These are phyloP conservation scores for Drosophila simulans DNA, from an alignment of 1,140 invertebrate genomes.

Conservation along the genomic window DNA sequence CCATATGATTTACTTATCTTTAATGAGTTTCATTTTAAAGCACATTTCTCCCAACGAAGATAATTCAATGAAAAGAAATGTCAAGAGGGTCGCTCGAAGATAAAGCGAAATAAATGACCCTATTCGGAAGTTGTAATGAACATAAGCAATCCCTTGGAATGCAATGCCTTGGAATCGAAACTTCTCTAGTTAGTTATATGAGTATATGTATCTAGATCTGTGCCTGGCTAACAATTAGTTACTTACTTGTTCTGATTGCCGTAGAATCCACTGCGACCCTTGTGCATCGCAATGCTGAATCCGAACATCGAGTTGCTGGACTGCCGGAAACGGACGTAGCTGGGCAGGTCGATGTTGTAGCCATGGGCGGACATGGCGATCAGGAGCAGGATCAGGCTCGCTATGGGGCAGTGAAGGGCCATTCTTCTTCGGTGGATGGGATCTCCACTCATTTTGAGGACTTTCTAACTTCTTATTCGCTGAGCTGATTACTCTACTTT, in stretches of 20 bases:
- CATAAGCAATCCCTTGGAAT: no score
- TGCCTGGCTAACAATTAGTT: not conserved
- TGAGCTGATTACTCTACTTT: not conserved
- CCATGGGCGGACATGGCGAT: slow-evolving; percentile 7
- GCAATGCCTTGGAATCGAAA: no score
- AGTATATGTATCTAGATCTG: not conserved
- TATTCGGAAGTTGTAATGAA: not conserved
- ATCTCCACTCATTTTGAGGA: not conserved
- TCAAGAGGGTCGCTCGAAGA: slow-evolving; percentile 2
- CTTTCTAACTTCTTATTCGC: slow-evolving; percentile 2
- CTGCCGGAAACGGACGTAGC: slow-evolving; percentile 74
- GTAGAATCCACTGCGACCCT: slow-evolving; percentile 49
- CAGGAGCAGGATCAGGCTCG: slow-evolving; percentile 21
- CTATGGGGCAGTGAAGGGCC: slow-evolving; percentile 7
- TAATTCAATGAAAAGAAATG: not conserved
- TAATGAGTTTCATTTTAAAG: not conserved
- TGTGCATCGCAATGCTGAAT: slow-evolving; percentile 82
- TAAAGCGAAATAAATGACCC: slow-evolving; percentile 2
- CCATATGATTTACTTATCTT: slow-evolving; percentile 1
- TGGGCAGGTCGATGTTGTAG: slow-evolving; percentile 83
- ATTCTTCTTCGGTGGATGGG: not conserved
- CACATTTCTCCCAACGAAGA: not conserved
- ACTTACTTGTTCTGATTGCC: slow-evolving; percentile 73
- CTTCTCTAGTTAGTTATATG: no score
- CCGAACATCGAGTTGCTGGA: slow-evolving; percentile 78